Evolutionary conservation across 2,888 invertebrate genomes (phyloP).

Genomic region (Nowickia ferox): DNA sequence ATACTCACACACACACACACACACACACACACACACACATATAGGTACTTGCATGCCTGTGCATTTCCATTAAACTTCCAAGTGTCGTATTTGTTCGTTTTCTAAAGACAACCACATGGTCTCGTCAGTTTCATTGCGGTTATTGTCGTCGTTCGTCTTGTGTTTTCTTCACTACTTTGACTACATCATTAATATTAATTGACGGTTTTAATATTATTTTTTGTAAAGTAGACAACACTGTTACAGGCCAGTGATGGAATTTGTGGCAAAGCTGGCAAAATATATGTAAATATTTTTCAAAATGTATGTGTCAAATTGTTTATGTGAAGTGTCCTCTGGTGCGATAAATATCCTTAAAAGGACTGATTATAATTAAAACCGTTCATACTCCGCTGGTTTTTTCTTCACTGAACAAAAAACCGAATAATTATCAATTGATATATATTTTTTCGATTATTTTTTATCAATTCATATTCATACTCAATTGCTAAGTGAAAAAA

Average conservation of each 20-base stretch:
- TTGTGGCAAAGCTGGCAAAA: too few relatives aligned
- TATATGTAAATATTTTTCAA: too few relatives aligned
- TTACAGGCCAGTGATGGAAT: not conserved
- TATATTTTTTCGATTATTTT: too few relatives aligned
- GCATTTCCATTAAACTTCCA: conserved; percentile 14
- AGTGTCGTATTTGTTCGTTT: conserved; percentile 43
- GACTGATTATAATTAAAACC: too few relatives aligned
- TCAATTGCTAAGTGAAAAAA: too few relatives aligned
- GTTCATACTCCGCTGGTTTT: too few relatives aligned
- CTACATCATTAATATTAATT: conserved; percentile 73
- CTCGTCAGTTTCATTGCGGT: conserved; percentile 24
- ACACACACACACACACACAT: not conserved
- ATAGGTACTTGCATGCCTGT: not conserved
- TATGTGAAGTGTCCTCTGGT: too few relatives aligned
- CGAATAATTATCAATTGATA: too few relatives aligned
- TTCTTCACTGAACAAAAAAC: too few relatives aligned
- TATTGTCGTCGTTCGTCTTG: conserved; percentile 20
- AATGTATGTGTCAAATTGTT: too few relatives aligned
- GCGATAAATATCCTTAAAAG: too few relatives aligned
- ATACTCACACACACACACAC: not conserved
- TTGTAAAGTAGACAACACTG: conserved; percentile 21
- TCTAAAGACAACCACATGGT: conserved; percentile 27
- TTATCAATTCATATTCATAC: too few relatives aligned
- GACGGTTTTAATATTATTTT: conserved; percentile 40
- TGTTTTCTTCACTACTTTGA: conserved; percentile 30